Evolutionary conservation across 2,113 vertebrate species (phyloP).

Genomic region (Sinosuthora webbiana): DNA sequence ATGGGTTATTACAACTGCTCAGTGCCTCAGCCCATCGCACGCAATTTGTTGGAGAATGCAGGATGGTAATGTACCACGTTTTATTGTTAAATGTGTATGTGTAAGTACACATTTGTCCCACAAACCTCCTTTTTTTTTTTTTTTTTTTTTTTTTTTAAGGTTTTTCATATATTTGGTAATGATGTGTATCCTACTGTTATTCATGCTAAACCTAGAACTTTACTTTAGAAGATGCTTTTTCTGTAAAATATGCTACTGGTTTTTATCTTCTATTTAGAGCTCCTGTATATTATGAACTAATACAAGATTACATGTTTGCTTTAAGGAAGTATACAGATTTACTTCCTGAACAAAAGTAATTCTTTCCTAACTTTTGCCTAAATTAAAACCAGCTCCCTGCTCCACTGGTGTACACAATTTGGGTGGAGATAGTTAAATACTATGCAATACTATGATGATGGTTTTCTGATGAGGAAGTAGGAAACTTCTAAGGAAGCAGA

Average conservation of each 20-base stretch:
- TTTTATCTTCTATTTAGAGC: background rate
- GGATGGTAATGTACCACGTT: slow-evolving; percentile 87
- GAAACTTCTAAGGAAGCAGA: background rate
- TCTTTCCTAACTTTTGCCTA: background rate
- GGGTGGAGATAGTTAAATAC: background rate
- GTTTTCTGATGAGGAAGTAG: background rate
- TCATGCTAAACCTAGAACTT: background rate
- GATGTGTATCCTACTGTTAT: background rate
- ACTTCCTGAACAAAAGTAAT: background rate
- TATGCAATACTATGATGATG: background rate
- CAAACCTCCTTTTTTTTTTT: background rate
- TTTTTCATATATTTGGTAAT: background rate
- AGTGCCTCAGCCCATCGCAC: slow-evolving; percentile 86
- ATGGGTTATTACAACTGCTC: slow-evolving; percentile 99
- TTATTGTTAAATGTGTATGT: background rate
- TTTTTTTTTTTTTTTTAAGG: too few species aligned
- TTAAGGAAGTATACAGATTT: background rate
- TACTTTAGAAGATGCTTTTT: background rate
- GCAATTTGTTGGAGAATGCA: slow-evolving; percentile 94
- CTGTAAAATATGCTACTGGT: background rate
- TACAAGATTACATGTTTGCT: background rate
- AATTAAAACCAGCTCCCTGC: background rate
- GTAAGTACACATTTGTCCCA: rapidly evolving
- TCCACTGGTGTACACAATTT: background rate
- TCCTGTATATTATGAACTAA: background rate